Evolutionary conservation across 2,113 vertebrate genomes (phyloP).

Genomic region (Formicarius rufipectus): DNA sequence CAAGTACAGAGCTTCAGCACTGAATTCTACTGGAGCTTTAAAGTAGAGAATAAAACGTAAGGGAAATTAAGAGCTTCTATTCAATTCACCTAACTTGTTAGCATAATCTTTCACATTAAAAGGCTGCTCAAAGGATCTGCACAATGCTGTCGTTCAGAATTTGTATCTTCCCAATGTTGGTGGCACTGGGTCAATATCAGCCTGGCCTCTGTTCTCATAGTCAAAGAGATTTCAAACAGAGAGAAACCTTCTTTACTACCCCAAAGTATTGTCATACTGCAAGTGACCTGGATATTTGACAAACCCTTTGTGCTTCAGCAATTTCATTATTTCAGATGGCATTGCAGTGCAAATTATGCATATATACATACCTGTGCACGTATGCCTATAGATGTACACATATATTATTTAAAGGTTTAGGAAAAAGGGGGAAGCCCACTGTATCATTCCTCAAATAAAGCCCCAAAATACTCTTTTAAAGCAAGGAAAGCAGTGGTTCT

Average conservation of each 20-base stretch:
- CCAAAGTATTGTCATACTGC: not conserved
- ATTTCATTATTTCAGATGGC: not conserved
- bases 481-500: not conserved
- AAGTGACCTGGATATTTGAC: not conserved
- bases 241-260: not conserved
- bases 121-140: not conserved
- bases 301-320: not conserved
- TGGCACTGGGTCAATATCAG: not conserved
- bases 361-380: not conserved
- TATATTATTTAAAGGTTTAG: not conserved
- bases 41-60: not conserved
- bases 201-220: not conserved
- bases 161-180: not conserved
- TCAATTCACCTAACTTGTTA: not conserved
- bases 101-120: not conserved
- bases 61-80: not conserved
- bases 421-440: not conserved
- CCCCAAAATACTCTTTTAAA: not conserved
- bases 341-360: not conserved
- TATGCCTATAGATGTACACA: rapidly evolving
- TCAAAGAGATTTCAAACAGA: not conserved
- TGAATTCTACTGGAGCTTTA: not conserved
- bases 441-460: not conserved
- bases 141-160: not conserved
- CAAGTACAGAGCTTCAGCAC: not conserved